Conservation (phyloP, 2,888 invertebrate genomes). For the Diarsia rubi region DNA sequence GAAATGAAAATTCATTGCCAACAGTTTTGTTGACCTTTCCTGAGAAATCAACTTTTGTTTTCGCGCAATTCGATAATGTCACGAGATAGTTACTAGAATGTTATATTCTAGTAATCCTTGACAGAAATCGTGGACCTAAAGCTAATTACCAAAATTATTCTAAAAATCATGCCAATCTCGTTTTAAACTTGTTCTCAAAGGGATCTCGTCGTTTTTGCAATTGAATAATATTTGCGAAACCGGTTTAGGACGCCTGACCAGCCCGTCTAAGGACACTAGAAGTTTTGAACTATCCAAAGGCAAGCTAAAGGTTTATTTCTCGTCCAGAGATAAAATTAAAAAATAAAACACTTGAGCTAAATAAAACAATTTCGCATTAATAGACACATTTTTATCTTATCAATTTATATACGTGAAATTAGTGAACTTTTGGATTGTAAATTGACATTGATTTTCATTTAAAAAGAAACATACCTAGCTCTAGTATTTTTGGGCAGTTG, state of each 20-base stretch:
- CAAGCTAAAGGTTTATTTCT: too few species aligned
- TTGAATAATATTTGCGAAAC: background rate
- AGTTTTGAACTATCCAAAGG: background rate
- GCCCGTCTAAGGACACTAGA: background rate
- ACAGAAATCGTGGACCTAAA: background rate
- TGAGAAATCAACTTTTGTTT: background rate
- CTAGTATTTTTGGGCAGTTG: background rate
- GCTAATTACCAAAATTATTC: background rate
- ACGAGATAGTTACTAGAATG: background rate
- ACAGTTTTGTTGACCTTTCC: background rate
- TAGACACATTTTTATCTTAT: conserved; percentile 2
- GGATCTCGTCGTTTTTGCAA: background rate
- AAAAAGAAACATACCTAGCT: background rate
- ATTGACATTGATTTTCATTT: background rate
- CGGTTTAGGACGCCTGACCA: conserved; percentile 2
- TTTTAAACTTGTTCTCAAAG: conserved; percentile 6
- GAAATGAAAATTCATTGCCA: background rate
- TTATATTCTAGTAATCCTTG: conserved; percentile 5
- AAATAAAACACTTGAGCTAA: background rate
- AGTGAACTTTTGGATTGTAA: background rate
- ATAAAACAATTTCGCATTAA: background rate
- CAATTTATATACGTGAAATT: conserved; percentile 1
- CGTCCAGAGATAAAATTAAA: background rate
- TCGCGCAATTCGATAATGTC: background rate
- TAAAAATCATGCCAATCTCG: conserved; percentile 1